These are phyloP conservation scores for Donacobius atricapilla DNA, from an alignment of 2,113 vertebrate genomes.

Conservation along the genomic window DNA sequence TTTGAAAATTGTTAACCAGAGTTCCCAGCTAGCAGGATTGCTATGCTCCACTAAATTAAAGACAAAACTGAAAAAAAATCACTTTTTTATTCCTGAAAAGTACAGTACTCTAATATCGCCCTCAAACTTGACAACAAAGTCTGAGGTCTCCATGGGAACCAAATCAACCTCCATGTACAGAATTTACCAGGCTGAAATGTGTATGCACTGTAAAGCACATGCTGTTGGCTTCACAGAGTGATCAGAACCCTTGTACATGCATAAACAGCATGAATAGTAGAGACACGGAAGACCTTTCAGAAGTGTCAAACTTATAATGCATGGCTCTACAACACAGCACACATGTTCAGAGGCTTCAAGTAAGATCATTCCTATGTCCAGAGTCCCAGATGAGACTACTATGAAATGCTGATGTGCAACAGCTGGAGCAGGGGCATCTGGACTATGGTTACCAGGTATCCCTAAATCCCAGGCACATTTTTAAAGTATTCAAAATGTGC, in stretches of 20 bases:
- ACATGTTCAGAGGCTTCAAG: neutral
- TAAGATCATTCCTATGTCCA: neutral
- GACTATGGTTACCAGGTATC: neutral
- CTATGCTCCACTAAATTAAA: neutral
- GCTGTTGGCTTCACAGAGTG: neutral
- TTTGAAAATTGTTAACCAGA: neutral
- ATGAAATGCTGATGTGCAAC: neutral
- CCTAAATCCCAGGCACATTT: conserved; percentile 1
- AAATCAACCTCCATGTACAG: neutral
- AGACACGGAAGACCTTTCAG: neutral
- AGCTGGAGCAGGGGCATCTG: neutral
- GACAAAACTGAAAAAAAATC: neutral
- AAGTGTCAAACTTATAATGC: neutral
- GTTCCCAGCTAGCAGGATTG: neutral
- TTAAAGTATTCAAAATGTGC: neutral
- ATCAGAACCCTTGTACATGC: neutral
- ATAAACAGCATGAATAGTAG: neutral
- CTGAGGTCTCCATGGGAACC: neutral
- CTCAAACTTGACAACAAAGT: neutral
- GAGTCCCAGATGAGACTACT: neutral
- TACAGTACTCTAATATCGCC: neutral
- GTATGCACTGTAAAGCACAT: neutral
- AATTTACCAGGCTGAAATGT: neutral
- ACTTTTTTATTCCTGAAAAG: neutral
- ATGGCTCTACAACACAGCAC: neutral